A percentile compares a stretch with the other conserved stretches of the same genome.
phyloP scores from a whole-genome alignment of 2,888 invertebrate genomes.

The Zygogramma bicolorata region DNA sequence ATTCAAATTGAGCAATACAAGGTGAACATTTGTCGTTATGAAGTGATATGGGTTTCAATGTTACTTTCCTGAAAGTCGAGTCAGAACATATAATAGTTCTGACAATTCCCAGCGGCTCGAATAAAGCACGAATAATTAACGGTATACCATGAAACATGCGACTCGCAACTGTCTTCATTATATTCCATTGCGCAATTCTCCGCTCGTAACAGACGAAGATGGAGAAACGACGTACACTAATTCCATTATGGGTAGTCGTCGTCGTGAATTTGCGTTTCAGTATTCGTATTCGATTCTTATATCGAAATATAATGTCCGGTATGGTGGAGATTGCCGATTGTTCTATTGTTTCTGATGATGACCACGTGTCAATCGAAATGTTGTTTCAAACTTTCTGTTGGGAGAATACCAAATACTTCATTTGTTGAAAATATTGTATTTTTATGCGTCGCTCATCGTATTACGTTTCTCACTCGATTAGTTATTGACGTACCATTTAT shows the following conservation, averaged over 20 bases:
- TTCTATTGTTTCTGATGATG: neutral
- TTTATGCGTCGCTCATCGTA: neutral
- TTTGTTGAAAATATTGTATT: neutral
- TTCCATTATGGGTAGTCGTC: neutral
- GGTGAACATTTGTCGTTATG: too few species aligned
- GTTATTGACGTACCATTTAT: too few species aligned
- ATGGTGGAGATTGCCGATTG: neutral
- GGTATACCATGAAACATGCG: neutral
- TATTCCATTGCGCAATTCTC: neutral
- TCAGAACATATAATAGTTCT: neutral
- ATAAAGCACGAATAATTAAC: neutral
- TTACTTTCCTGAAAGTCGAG: neutral
- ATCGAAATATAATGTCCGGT: neutral
- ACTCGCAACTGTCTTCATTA: neutral
- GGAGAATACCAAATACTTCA: neutral
- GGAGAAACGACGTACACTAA: neutral
- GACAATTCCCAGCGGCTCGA: neutral
- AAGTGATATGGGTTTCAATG: too few species aligned
- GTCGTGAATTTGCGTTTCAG: neutral
- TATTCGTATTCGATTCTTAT: neutral
- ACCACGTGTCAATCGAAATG: neutral
- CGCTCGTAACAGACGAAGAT: neutral
- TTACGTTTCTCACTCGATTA: too few species aligned
- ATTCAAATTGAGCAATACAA: too few species aligned
- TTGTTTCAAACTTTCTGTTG: too few species aligned